Evolutionary conservation across 2,888 invertebrate species (phyloP).

Genomic region (Xestoiulus laeticollis): DNA sequence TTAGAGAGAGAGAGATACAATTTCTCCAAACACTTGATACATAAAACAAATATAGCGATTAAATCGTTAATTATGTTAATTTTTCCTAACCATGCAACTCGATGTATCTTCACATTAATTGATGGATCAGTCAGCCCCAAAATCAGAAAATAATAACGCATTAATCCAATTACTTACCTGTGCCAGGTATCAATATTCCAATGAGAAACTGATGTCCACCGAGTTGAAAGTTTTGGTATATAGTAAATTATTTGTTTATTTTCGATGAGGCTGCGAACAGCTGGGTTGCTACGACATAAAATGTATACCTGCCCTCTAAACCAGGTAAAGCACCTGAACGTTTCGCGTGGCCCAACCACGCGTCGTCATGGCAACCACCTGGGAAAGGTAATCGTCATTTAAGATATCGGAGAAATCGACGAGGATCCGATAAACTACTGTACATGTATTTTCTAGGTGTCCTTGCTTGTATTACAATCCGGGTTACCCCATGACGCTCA

Average conservation of each 20-base stretch:
- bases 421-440: not conserved
- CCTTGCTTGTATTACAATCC: too few species aligned
- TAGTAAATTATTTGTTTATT: not conserved
- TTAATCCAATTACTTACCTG: not conserved
- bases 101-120: too few species aligned
- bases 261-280: slow-evolving; percentile 21
- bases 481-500: too few species aligned
- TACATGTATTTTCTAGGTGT: too few species aligned
- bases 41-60: not conserved
- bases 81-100: too few species aligned
- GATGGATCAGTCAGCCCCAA: too few species aligned
- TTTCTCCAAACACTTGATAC: not conserved
- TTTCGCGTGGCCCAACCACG: slow-evolving; percentile 20
- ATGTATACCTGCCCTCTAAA: not conserved
- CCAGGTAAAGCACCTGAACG: not conserved
- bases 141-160: not conserved
- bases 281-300: slow-evolving; percentile 27
- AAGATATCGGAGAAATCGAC: slow-evolving; percentile 22
- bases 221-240: not conserved
- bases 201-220: not conserved
- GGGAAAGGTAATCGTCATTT: not conserved
- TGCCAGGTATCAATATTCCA: not conserved
- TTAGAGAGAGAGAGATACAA: not conserved
- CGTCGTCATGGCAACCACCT: slow-evolving; percentile 22
- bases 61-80: not conserved